Base-by-base conservation (phyloP, 2,888 invertebrate species). In the Chesias legatella region DNA sequence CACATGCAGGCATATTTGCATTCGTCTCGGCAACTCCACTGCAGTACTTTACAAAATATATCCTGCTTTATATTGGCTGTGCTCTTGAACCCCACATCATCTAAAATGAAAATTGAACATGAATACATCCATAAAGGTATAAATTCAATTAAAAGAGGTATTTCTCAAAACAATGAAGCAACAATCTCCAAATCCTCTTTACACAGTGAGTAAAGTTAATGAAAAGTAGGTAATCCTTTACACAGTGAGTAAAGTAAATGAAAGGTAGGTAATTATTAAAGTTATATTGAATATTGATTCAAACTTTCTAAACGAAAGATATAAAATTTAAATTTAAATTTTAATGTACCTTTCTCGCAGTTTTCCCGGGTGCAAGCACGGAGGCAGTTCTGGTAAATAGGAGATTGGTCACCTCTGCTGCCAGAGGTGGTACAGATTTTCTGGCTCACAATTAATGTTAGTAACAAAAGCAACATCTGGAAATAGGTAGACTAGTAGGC, bases 1-100 rank as follows among this genome's bases (percentile, higher is more conserved):
- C 98, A 98, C 96, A 97, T 98, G 71, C 98, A 98, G 6, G 90
- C 82, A 69, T 98, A 97, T 51, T 91, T 90, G 68, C 98, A 98
- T 66, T 98, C 97, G 62, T 97, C 96, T 4, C 80, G 80, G 73
- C 98, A 98, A 37, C 90, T 90, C 98, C 98, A 98, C 11, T 80
- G 73, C 7, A 93, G 74, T 27, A 92, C 46, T 48, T 51, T 51
- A 27, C 67, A 71, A 67, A 71, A 79, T 1, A 56, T 28, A 9
- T 76, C 73, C 33, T 77, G 73, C 1, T 60, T 34, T 6, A 59
- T 34, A 1, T 51, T 52, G 6, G 65, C 48, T 23, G 61, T 43
- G 6, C 22, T 30, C 25, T 57, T 69, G 32, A 74, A 84, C 10
- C 10, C 34, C 7, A 31, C 32, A 7, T 66, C 70, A 59, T 65